Evolutionary conservation across 2,888 invertebrate species (phyloP).

Genomic region (Gasteruption jaculator): DNA sequence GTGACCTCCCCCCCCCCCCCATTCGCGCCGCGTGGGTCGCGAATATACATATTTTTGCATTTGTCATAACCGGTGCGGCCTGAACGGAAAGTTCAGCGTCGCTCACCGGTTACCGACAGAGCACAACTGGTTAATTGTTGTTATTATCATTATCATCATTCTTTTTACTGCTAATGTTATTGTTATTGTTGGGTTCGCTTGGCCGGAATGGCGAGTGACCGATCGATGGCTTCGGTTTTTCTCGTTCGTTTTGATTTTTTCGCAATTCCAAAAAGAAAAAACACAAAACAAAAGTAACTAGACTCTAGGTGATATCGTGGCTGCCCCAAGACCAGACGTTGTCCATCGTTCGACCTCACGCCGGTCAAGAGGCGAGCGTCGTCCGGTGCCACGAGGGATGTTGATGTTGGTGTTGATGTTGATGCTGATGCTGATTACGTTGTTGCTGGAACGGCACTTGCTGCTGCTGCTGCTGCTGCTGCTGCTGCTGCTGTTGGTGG

Average conservation of each 20-base stretch:
- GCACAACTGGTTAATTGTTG: no score
- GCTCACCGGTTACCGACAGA: no score
- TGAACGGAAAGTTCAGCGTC: no score
- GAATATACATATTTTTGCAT: no score
- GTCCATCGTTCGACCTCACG: constrained; percentile 12
- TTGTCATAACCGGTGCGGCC: no score
- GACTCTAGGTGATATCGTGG: neutral
- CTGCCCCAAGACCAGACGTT: neutral
- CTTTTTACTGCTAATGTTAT: no score
- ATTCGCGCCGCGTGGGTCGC: no score
- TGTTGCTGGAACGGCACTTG: constrained; percentile 56
- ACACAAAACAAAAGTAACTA: constrained; percentile 5
- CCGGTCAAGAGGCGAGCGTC: constrained; percentile 46
- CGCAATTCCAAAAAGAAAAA: neutral
- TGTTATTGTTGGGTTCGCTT: no score
- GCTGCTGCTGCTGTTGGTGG: constrained; percentile 36
- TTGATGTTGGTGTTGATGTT: constrained; percentile 28
- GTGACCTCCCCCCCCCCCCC: no score
- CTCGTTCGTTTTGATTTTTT: neutral
- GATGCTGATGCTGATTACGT: constrained; percentile 31
- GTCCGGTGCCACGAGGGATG: constrained; percentile 46
- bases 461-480: constrained; percentile 39
- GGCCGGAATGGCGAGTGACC: no score
- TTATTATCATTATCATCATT: no score
- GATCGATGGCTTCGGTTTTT: neutral